Conservation (phyloP, 2,888 invertebrate species). For the Norana najaformis region DNA sequence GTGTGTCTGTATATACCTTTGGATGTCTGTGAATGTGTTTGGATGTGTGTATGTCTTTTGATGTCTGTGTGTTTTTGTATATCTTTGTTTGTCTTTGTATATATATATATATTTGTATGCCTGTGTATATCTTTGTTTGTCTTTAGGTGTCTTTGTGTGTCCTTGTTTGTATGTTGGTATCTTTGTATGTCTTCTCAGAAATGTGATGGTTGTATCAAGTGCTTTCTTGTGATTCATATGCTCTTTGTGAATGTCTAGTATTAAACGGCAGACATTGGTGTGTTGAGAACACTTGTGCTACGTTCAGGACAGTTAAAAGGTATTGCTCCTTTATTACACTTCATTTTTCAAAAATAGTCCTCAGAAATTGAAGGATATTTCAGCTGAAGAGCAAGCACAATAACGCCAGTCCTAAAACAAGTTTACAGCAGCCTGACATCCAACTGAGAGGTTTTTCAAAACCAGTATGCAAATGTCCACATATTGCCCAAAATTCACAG, state of each 20-base stretch:
- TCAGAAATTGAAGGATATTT: too few relatives aligned
- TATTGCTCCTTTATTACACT: too few relatives aligned
- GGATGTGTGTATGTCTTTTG: neutral
- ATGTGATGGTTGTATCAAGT: neutral
- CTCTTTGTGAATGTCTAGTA: neutral
- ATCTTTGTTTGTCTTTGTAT: neutral
- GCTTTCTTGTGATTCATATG: neutral
- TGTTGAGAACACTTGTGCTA: neutral
- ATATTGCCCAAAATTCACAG: too few relatives aligned
- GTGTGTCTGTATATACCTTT: neutral
- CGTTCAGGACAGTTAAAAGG: too few relatives aligned
- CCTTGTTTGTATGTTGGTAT: neutral
- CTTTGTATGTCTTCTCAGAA: neutral
- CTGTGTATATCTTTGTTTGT: neutral
- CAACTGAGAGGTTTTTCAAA: too few relatives aligned
- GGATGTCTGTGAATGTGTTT: neutral
- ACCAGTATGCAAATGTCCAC: too few relatives aligned
- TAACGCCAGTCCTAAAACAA: too few relatives aligned
- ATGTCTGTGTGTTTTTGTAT: neutral
- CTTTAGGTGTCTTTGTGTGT: too few relatives aligned
- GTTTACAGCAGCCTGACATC: too few relatives aligned
- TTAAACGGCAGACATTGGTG: neutral
- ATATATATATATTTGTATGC: neutral
- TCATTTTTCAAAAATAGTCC: too few relatives aligned
- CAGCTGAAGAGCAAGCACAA: too few relatives aligned